Evolutionary conservation across 2,888 invertebrate genomes (phyloP).

Genomic region (Formica aserva): DNA sequence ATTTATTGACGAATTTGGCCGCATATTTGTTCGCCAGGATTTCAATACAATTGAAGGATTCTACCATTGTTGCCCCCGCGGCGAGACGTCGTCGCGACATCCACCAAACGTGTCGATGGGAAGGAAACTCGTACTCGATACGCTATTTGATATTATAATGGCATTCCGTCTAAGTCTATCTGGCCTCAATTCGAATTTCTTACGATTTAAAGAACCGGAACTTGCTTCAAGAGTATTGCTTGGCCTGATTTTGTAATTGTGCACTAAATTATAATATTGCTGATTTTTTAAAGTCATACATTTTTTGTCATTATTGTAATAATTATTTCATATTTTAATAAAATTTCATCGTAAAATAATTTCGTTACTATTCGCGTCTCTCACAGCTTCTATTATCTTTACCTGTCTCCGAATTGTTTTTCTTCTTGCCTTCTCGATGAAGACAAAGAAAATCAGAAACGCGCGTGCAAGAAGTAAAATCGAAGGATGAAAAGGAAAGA

Average conservation of each 20-base stretch:
- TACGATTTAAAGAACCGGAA: slow-evolving; percentile 38
- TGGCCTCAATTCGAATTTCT: slow-evolving; percentile 59
- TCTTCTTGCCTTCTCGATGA: slow-evolving; percentile 39
- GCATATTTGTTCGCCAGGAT: slow-evolving; percentile 81
- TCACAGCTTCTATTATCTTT: not conserved
- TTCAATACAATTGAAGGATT: slow-evolving; percentile 83
- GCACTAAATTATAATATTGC: not conserved
- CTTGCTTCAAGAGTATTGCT: slow-evolving; percentile 44
- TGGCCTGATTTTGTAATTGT: slow-evolving; percentile 4
- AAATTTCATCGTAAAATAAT: not conserved
- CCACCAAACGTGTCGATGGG: slow-evolving; percentile 47
- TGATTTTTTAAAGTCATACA: not conserved
- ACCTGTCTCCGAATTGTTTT: slow-evolving; percentile 17
- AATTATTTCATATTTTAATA: slow-evolving; percentile 3
- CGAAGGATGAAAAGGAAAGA: slow-evolving; percentile 72
- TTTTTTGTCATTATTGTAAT: not conserved
- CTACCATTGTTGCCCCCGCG: slow-evolving; percentile 78
- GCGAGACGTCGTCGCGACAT: slow-evolving; percentile 67
- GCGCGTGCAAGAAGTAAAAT: slow-evolving; percentile 60
- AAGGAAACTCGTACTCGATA: slow-evolving; percentile 40
- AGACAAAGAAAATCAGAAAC: slow-evolving; percentile 43
- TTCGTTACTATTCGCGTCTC: not conserved
- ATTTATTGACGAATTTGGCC: slow-evolving; percentile 83
- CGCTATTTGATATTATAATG: slow-evolving; percentile 82
- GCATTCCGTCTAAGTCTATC: slow-evolving; percentile 65